These are phyloP conservation scores for Aspidapion aeneum DNA, from an alignment of 2,888 invertebrate species.

Conservation along the genomic window DNA sequence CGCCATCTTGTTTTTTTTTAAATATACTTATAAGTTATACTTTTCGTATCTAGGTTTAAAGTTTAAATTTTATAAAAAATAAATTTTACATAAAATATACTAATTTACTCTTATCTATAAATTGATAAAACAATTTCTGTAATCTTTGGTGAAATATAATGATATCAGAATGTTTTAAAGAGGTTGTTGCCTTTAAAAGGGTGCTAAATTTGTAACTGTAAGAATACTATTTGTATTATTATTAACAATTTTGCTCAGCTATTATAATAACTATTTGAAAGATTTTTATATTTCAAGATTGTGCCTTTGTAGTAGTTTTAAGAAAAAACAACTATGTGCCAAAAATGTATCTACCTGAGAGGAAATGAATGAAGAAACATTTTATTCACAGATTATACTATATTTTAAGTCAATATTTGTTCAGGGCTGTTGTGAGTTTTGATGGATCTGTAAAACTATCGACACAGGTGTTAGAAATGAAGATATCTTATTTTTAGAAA, in stretches of 20 bases:
- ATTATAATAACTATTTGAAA: slow-evolving; percentile 20
- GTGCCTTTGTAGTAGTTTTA: slow-evolving; percentile 36
- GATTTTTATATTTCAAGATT: slow-evolving; percentile 29
- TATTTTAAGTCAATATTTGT: slow-evolving; percentile 24
- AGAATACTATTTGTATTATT: slow-evolving; percentile 2
- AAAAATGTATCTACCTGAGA: slow-evolving; percentile 27
- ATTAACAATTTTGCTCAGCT: slow-evolving; percentile 28
- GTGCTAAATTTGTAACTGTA: not conserved
- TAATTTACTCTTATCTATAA: too few relatives aligned
- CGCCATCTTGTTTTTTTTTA: too few relatives aligned
- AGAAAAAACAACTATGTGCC: slow-evolving; percentile 36
- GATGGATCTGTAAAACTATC: slow-evolving; percentile 24
- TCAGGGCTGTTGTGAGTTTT: slow-evolving; percentile 30
- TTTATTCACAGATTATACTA: slow-evolving; percentile 27
- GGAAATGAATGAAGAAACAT: slow-evolving; percentile 31
- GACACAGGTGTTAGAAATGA: too few relatives aligned
- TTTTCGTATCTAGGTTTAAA: too few relatives aligned
- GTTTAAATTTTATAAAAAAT: too few relatives aligned
- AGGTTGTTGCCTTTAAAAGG: slow-evolving; percentile 7
- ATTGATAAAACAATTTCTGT: too few relatives aligned
- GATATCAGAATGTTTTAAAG: not conserved
- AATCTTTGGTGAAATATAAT: not conserved
- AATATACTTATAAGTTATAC: too few relatives aligned
- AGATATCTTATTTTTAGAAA: too few relatives aligned
- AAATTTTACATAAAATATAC: too few relatives aligned